Base-by-base conservation (phyloP, 92 coral and sea anemone species). In the Meandrina meandrites region DNA sequence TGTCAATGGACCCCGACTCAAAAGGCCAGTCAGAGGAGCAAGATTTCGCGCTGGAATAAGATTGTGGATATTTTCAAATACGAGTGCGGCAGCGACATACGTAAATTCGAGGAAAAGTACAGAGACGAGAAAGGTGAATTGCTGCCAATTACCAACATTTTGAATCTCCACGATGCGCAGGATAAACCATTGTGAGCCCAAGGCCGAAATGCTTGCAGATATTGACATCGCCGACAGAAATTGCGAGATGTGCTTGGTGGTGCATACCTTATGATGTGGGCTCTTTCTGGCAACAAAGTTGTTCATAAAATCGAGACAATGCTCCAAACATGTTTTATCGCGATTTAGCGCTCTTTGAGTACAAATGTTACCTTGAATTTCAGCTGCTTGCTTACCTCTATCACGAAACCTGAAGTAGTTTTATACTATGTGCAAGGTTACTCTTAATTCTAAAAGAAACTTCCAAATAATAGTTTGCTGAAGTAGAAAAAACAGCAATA, bases 41-140 rank as follows among this genome's bases (percentile, higher is more conserved):
- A 97, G 88, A 92, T 97, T n/a, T 97, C 98, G 54, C 94, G 99
- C 47, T 97, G 99, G 99, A 92, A 94, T 83, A 97, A 97, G 80
- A 92, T 97, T 34, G 99, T 94, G 81, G 99, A 97, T 69, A 95
- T 97, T 51, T 97, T 97, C 54, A 96, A 95, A 76, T 91, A 92
- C 76, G 98, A 95, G 83, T 97, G 99, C 73, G 92, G 95, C 45
- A 84, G 99, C 48, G 95, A 97, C 88, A 88, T 96, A 56, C 83
- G 99, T 60, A 91, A 91, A 75, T 97, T 95, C 88, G 99, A 97
- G 88, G 98, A 95, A 84, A 97, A 97, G 82, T 97, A 97, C 92
- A 91, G 92, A 77, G 98, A 97, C 75, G 99, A 94, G 79, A 84
- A 91, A 76, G 99, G 99, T 34, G 99, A 97, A 54, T 80, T 97